Evolutionary conservation across 2,797 vertebrate genomes (phyloP), one percentile per base, ranked within the genome.

Genomic region (Glyptemys insculpta): DNA sequence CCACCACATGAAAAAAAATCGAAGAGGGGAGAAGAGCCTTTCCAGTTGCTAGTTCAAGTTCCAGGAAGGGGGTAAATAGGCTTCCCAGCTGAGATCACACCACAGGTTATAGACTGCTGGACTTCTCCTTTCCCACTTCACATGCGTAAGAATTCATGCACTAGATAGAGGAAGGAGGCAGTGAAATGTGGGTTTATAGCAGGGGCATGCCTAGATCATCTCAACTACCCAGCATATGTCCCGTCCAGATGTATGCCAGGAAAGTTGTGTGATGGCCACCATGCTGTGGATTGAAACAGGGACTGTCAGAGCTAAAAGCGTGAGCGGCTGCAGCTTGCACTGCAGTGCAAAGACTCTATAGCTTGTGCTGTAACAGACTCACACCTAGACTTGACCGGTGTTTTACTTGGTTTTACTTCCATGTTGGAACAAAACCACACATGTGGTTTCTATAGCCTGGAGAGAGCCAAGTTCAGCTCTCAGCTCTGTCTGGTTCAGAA

Each of bases 361-460:
- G 72, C 23, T 76, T 14, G 12, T 14, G 23, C 12, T 44, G 72
- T 29, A 44, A 11, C 41, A 5, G 23, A 6, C 23, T 50, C 53
- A 29, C 49, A 59, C 47, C 9, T 56, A n/a, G 83, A 21, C 3
- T 0, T 1, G 29, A 23, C 11, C 0, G 0, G 74, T 68, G 65
- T 59, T 59, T 59, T 7, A 31, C 31, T 59, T 31, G 14, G 65
- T 6, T 72, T n/a, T 47, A 25, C 41, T 76, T 47, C 41, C 25
- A 4, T 76, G 29, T 29, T 27, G 72, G 41, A 44, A 25, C 12
- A 44, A 76, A 27, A 76, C 41, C 72, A 76, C n/a, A 37, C 4
- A 14, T 27, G 14, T 76, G 72, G 72, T 76, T 76, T 76, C 72
- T 27, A 27, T 3, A 14, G 72, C 72, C 72, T 76, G 41, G 41